phyloP scores from a whole-genome alignment of 2,797 vertebrate genomes.

The Steatocranus sp. region DNA sequence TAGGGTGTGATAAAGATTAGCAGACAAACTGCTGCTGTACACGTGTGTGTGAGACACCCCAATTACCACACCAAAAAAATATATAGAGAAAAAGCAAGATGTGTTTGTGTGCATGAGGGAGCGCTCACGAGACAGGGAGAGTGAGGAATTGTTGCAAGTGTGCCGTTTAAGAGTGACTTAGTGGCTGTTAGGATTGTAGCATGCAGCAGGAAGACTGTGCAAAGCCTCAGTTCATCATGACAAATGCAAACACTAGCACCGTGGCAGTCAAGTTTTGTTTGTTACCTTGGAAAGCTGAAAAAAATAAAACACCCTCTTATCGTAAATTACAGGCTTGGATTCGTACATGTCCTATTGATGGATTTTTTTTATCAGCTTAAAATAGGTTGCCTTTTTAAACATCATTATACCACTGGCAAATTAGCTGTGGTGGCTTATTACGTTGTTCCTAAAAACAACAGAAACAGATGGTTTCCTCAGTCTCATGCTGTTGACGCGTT shows the following conservation, averaged over 20 bases:
- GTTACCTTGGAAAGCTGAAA: not conserved
- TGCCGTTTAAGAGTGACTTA: constrained; percentile 43
- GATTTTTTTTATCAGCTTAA: not conserved
- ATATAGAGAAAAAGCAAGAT: not conserved
- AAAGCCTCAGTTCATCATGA: constrained; percentile 8
- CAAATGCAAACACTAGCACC: not conserved
- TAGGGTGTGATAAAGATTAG: constrained; percentile 37
- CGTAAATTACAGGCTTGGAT: not conserved
- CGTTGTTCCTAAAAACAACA: not conserved
- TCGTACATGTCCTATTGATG: not conserved
- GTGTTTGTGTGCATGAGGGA: not conserved
- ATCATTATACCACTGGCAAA: not conserved
- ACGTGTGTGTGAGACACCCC: not conserved
- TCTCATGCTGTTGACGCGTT: not conserved
- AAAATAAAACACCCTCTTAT: not conserved
- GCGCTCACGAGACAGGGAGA: not conserved
- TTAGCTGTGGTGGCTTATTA: not conserved
- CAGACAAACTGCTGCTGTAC: constrained; percentile 23
- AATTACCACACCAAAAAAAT: not conserved
- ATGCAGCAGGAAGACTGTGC: not conserved
- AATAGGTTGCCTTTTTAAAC: not conserved
- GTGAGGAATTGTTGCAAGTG: constrained; percentile 8
- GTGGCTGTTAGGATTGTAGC: constrained; percentile 13
- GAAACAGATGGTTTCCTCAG: not conserved
- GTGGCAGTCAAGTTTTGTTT: not conserved